Conservation (phyloP, 2,113 vertebrate genomes). For the Uria lomvia region DNA sequence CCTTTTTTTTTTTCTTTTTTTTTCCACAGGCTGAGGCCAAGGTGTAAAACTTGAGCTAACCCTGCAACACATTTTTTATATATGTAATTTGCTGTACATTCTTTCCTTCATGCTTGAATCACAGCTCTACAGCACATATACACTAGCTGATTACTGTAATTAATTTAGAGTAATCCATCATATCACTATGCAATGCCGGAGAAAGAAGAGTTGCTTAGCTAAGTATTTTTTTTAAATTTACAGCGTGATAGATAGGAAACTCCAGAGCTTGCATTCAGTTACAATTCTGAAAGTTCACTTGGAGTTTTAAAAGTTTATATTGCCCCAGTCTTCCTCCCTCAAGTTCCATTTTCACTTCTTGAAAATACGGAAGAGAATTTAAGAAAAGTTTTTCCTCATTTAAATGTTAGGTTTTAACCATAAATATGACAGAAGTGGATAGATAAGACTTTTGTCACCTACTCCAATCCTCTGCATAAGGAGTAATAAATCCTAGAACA, state of each 20-base stretch:
- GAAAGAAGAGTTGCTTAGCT: slow-evolving; percentile 13
- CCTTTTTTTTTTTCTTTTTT: not conserved
- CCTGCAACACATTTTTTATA: not conserved
- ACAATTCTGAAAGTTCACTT: not conserved
- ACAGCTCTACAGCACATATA: not conserved
- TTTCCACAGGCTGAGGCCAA: not conserved
- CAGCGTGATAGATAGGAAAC: slow-evolving; percentile 10
- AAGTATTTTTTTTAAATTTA: not conserved
- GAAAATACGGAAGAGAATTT: not conserved
- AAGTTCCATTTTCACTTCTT: not conserved
- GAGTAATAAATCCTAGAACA: not conserved
- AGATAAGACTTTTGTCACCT: not conserved
- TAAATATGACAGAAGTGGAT: not conserved
- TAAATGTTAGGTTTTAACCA: not conserved
- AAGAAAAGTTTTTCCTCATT: not conserved
- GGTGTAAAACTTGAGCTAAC: slow-evolving; percentile 44
- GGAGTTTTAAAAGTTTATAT: not conserved
- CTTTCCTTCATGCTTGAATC: slow-evolving; percentile 24
- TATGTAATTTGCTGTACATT: not conserved
- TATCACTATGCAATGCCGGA: not conserved
- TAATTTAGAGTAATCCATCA: slow-evolving; percentile 37
- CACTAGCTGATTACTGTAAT: slow-evolving; percentile 10
- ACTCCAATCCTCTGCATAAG: not conserved
- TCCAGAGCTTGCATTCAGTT: slow-evolving; percentile 11
- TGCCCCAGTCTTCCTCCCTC: not conserved